These are phyloP conservation scores for Drosophila barbarae DNA, from an alignment of 2,888 invertebrate genomes.

Conservation along the genomic window DNA sequence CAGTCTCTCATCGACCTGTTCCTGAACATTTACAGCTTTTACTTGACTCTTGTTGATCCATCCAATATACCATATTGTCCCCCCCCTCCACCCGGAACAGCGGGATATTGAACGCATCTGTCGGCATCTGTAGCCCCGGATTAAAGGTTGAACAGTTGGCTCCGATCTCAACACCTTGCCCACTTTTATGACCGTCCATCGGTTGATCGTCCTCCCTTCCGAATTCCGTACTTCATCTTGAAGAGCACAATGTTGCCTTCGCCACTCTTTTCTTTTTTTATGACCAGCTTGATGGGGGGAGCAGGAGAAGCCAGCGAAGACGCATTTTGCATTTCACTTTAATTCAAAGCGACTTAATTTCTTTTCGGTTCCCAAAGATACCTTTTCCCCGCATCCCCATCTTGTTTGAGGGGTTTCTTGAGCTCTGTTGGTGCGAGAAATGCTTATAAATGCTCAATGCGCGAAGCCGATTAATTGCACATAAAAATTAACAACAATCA, in stretches of 20 bases:
- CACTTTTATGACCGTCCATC: slow-evolving; percentile 53
- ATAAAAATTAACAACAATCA: slow-evolving; percentile 72
- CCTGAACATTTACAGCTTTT: slow-evolving; percentile 5
- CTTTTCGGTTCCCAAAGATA: slow-evolving; percentile 22
- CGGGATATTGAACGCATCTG: slow-evolving; percentile 18
- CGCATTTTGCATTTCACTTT: slow-evolving; percentile 71
- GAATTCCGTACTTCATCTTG: background rate
- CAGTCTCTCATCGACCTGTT: background rate
- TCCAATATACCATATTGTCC: background rate
- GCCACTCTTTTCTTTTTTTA: slow-evolving; percentile 43
- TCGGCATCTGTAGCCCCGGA: slow-evolving; percentile 2
- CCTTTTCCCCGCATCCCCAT: background rate
- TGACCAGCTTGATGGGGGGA: slow-evolving; percentile 7
- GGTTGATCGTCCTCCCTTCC: slow-evolving; percentile 27
- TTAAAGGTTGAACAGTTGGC: slow-evolving; percentile 12
- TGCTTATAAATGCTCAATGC: slow-evolving; percentile 72
- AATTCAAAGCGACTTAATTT: slow-evolving; percentile 71
- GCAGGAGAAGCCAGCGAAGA: slow-evolving; percentile 9
- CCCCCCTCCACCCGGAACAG: slow-evolving; percentile 9
- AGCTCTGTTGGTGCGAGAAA: slow-evolving; percentile 52
- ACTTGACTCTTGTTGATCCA: background rate
- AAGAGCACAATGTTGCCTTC: slow-evolving; percentile 56
- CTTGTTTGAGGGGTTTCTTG: too few species aligned
- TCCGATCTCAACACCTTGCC: slow-evolving; percentile 61
- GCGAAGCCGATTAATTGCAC: slow-evolving; percentile 72